Base-by-base conservation (phyloP, 2,888 invertebrate genomes). In the Dascillus cervinus region DNA sequence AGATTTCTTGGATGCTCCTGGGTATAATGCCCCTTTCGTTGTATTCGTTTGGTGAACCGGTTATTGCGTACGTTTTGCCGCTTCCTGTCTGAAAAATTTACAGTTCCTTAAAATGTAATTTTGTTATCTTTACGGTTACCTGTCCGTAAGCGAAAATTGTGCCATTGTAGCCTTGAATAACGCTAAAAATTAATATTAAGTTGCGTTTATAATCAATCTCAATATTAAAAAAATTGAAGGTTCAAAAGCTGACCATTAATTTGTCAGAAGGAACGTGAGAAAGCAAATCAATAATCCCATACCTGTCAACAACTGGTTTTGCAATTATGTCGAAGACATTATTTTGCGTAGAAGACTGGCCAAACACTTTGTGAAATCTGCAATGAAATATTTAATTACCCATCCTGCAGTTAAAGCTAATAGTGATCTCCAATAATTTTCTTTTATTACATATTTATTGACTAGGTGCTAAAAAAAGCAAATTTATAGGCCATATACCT, bases 71-170 rank as follows among this genome's bases (percentile, higher is more conserved):
- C 1, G 72, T 72, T 52, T 73, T 73, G 3, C 72, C 72, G 50
- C 70, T 72, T 20, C 72, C 72, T 8, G 72, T 72, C 69, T 72
- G 46, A 14, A 49, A 51, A 44, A 8, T 17, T 4, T 8, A 17
- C 4, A 17, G 8, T 17, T 17, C n/a, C n/a, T n/a, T n/a, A n/a
- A n/a, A n/a, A n/a, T n/a, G n/a, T n/a, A n/a, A n/a, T n/a, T n/a
- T n/a, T n/a, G n/a, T n/a, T n/a, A n/a, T n/a, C n/a, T n/a, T n/a
- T n/a, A n/a, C n/a, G n/a, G n/a, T 53, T 58, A 71, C 71, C 63
- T 71, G 72, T 5, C 72, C 72, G 40, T 72, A 73, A 2, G 71
- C 71, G 50, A 73, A 70, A 34, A 72, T 65, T 1, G 72, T 71
- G 11, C 71, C 71, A 50, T 72, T 72, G 49, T 66, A 71, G n/a